phyloP scores from a whole-genome alignment of 2,797 vertebrate genomes.

The Eremophila alpestris region DNA sequence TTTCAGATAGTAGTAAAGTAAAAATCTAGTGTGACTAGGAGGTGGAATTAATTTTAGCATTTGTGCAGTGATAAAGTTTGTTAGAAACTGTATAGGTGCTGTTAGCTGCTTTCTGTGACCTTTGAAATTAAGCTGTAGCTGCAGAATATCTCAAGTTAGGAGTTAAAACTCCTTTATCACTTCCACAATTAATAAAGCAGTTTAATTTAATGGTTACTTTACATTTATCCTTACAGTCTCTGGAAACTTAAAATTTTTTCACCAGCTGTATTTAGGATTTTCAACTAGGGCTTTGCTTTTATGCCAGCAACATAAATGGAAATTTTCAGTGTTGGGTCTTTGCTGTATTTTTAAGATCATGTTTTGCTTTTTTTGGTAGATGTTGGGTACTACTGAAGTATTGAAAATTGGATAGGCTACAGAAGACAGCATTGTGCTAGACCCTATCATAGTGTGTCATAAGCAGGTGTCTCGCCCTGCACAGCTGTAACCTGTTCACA shows the following conservation, averaged over 20 bases:
- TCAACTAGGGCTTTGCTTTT: neutral
- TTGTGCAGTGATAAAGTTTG: neutral
- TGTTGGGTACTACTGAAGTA: neutral
- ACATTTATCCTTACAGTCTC: neutral
- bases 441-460: neutral
- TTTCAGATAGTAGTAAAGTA: neutral
- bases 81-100: neutral
- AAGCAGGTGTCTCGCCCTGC: neutral
- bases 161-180: neutral
- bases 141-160: neutral
- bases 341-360: neutral
- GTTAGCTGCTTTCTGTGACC: neutral
- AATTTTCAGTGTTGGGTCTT: neutral
- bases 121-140: constrained; percentile 5
- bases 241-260: neutral
- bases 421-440: neutral
- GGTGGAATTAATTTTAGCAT: neutral
- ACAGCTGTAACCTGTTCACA: neutral
- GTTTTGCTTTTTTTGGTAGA: neutral
- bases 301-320: neutral
- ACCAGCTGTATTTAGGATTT: neutral
- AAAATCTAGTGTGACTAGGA: neutral
- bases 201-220: neutral
- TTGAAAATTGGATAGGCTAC: neutral
- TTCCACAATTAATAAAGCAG: neutral